phyloP scores from a whole-genome alignment of 2,797 vertebrate species.

The Channallabes apus region DNA sequence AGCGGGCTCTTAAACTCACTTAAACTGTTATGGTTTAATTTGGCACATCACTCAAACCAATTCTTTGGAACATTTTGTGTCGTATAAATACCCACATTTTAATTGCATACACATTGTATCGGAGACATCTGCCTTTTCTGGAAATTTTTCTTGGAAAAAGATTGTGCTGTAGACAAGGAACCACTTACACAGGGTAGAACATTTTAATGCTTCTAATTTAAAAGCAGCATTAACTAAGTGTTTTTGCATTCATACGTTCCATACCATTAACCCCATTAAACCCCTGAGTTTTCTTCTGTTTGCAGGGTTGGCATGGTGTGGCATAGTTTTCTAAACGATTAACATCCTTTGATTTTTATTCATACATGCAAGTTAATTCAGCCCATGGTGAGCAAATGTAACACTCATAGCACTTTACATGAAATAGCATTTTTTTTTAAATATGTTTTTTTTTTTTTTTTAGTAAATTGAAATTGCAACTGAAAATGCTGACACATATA shows the following conservation, averaged over 20 bases:
- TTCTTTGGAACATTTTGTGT: neutral
- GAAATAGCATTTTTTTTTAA: neutral
- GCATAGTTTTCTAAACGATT: conserved; percentile 21
- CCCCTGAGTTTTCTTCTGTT: conserved; percentile 33
- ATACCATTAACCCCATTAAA: conserved; percentile 14
- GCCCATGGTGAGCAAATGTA: neutral
- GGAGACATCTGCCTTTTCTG: neutral
- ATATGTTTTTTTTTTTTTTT: neutral
- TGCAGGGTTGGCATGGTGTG: conserved; percentile 24
- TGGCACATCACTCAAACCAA: conserved; percentile 8
- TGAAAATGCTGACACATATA: neutral
- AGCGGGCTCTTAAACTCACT: neutral
- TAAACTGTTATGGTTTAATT: neutral
- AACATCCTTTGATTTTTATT: conserved; percentile 2
- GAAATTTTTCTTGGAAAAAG: neutral
- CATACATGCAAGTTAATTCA: neutral
- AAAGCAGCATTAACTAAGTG: neutral
- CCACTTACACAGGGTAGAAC: neutral
- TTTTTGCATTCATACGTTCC: conserved; percentile 4
- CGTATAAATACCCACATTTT: neutral
- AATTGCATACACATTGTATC: neutral
- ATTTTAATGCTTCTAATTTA: neutral
- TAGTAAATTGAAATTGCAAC: neutral
- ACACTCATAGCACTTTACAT: conserved; percentile 12
- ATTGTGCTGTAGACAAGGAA: neutral